Conservation (phyloP, 2,888 invertebrate genomes). For the Heliconius cydno region DNA sequence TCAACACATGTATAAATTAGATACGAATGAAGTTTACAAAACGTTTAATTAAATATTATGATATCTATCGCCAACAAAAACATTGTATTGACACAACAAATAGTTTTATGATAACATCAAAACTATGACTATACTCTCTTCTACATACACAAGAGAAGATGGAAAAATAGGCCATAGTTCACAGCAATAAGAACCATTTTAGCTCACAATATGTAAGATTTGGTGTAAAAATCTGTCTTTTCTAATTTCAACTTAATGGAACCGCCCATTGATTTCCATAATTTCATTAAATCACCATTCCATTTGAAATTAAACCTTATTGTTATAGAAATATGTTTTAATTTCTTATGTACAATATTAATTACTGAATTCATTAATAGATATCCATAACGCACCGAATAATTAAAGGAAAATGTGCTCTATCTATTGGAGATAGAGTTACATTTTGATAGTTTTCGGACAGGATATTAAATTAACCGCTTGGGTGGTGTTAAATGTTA, state of each 20-base stretch:
- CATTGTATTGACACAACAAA: constrained; percentile 54
- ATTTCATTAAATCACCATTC: constrained; percentile 46
- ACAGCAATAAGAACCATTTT: background rate
- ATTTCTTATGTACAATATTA: constrained; percentile 41
- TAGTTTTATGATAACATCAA: constrained; percentile 47
- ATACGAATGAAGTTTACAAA: constrained; percentile 38
- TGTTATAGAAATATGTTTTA: constrained; percentile 28
- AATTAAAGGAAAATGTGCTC: background rate
- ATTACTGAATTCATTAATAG: constrained; percentile 50
- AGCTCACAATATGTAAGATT: background rate
- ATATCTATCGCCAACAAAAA: constrained; percentile 49
- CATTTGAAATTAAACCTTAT: constrained; percentile 47
- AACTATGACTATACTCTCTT: constrained; percentile 43
- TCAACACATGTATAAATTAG: constrained; percentile 35
- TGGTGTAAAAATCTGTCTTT: constrained; percentile 14
- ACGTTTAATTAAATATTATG: constrained; percentile 51
- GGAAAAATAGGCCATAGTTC: background rate
- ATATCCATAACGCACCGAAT: constrained; percentile 32
- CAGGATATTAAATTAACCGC: constrained; percentile 51
- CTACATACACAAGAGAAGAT: constrained; percentile 25
- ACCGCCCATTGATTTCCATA: constrained; percentile 57
- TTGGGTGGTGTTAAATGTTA: constrained; percentile 58
- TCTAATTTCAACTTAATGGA: constrained; percentile 49
- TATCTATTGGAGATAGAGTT: constrained; percentile 25
- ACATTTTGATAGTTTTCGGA: constrained; percentile 24